Base-by-base conservation (phyloP, 2,888 invertebrate species). In the Caenorhabditis uteleia region DNA sequence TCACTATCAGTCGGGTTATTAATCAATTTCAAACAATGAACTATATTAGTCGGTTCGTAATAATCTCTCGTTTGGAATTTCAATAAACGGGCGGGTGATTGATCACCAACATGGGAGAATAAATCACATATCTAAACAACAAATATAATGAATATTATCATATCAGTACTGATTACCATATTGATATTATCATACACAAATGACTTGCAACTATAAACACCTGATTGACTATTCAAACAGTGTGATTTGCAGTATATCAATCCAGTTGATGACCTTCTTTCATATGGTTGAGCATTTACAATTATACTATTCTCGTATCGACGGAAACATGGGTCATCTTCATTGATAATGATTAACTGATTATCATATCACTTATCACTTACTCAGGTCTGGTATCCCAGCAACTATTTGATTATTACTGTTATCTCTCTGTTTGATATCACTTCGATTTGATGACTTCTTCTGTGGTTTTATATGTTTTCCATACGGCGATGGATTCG, bases 121-220 rank as follows among this genome's bases (percentile, higher is more conserved):
- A 83, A 71, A 40, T 83, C 83, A 54, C 83, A 83, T 5, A 82
- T 75, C 78, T 75, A 45, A 18, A 71, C 50, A 23, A 44, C 12
- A 47, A 18, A 16, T 31, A 12, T 16, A 21, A 14, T 45, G 25
- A 34, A 25, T 34, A n/a, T 12, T 25, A 34, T 33, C 25, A 1
- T 4, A 8, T 34, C 34, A 8, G 3, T 33, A 21, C 27, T 8
- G 34, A 55, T 49, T 39, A 79, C 81, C 70, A 75, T 75, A 62
- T 83, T 82, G 21, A 78, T 58, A 46, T 80, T 80, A 64, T 83
- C 83, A 60, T 78, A 83, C 27, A 83, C 83, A 50, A 83, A 83
- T 1, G 82, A 80, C 12, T 79, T 70, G 45, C 82, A 83, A 43
- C 70, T 74, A 66, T 80, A 83, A 43, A 76, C 74, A 12, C 80